Evolutionary conservation across 1,140 invertebrate genomes (phyloP).

Genomic region (Lerema accius): DNA sequence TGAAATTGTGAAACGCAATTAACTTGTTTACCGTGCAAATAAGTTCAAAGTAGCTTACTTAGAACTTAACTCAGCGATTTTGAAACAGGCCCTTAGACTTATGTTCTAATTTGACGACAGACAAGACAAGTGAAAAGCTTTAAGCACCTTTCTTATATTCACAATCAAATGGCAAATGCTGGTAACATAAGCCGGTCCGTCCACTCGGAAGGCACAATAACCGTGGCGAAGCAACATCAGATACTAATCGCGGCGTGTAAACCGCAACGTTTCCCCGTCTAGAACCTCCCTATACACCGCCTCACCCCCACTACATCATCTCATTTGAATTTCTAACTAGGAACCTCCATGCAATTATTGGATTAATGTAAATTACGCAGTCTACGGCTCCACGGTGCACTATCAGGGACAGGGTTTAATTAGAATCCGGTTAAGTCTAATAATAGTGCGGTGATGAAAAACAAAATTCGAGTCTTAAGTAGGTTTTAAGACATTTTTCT

Average conservation of each 20-base stretch:
- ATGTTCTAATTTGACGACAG: too few species aligned
- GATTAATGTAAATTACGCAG: constrained; percentile 96
- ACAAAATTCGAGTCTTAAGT: constrained; percentile 7
- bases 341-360: constrained; percentile 95
- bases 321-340: constrained; percentile 96
- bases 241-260: constrained; percentile 58
- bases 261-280: constrained; percentile 64
- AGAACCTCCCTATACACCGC: constrained; percentile 59
- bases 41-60: too few species aligned
- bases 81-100: too few species aligned
- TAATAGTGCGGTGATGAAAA: constrained; percentile 54
- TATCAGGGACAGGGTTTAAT: constrained; percentile 80
- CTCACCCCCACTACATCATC: constrained; percentile 84
- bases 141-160: too few species aligned
- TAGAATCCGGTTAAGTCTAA: constrained; percentile 81
- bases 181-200: constrained; percentile 10
- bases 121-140: too few species aligned
- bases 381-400: constrained; percentile 85
- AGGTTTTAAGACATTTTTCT: constrained; percentile 3
- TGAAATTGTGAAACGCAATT: too few species aligned
- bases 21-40: too few species aligned
- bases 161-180: too few species aligned
- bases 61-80: too few species aligned
- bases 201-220: constrained; percentile 35
- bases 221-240: constrained; percentile 51